Percentiles rank a stretch among this genome's conserved stretches.
Evolutionary conservation across 2,113 vertebrate genomes (phyloP).

Genomic region (Herpailurus yagouaroundi): DNA sequence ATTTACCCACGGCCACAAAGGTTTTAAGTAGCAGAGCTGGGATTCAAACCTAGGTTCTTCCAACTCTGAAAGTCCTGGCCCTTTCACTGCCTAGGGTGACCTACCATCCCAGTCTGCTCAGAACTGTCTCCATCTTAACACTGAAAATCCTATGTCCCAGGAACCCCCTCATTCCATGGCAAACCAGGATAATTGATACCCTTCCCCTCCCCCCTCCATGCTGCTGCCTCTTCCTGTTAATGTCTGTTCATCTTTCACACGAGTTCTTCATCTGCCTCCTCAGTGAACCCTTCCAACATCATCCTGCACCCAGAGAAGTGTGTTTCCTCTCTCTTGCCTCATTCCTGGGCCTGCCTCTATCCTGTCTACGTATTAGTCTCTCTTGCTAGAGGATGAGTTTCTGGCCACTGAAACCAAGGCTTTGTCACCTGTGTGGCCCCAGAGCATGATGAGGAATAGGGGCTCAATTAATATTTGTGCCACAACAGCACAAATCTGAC

Average conservation of each 20-base stretch:
- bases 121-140: background rate
- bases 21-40: background rate
- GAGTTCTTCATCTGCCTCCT: background rate
- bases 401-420: background rate
- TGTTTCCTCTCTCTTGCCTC: background rate
- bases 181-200: background rate
- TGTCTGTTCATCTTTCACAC: background rate
- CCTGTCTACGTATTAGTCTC: background rate
- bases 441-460: background rate
- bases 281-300: background rate
- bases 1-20: background rate
- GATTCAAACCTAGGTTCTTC: background rate
- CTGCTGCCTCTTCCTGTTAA: background rate
- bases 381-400: background rate
- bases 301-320: background rate
- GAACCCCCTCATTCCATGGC: background rate
- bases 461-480: background rate
- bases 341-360: background rate
- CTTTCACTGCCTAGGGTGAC: background rate
- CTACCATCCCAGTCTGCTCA: background rate
- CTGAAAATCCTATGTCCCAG: background rate
- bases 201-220: accelerated
- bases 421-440: background rate
- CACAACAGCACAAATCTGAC: background rate
- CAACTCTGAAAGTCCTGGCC: background rate